These are phyloP conservation scores for Neolamprologus tretocephalus DNA, from an alignment of 2,113 vertebrate genomes.

Conservation along the genomic window DNA sequence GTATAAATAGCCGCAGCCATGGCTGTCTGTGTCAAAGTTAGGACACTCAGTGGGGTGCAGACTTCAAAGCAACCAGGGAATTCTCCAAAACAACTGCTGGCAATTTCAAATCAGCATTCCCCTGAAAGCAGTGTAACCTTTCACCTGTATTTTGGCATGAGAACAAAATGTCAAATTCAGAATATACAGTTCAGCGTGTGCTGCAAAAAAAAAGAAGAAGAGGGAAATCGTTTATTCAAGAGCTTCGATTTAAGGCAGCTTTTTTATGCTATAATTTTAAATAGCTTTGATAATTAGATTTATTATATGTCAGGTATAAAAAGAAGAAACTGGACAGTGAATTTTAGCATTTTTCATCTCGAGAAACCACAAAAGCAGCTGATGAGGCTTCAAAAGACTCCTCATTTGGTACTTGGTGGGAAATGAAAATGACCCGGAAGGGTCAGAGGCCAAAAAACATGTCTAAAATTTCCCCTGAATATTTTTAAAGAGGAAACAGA, in stretches of 20 bases:
- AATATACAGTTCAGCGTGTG: not conserved
- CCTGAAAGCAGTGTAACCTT: conserved; percentile 59
- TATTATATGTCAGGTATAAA: not conserved
- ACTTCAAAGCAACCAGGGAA: conserved; percentile 79
- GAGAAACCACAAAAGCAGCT: conserved; percentile 62
- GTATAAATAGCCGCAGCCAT: conserved; percentile 72
- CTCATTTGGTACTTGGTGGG: conserved; percentile 84
- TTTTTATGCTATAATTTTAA: not conserved
- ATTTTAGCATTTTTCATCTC: not conserved
- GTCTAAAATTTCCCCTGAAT: conserved; percentile 70
- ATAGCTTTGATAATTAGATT: not conserved
- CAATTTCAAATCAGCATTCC: conserved; percentile 71
- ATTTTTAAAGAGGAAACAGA: conserved; percentile 61
- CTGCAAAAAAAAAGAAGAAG: not conserved
- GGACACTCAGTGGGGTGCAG: conserved; percentile 73
- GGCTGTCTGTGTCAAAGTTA: conserved; percentile 73
- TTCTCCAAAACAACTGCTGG: conserved; percentile 77
- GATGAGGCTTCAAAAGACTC: conserved; percentile 66
- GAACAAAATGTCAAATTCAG: conserved; percentile 33
- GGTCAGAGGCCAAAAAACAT: conserved; percentile 77
- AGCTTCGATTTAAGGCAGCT: not conserved
- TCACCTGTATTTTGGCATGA: conserved; percentile 46
- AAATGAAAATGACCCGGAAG: conserved; percentile 84
- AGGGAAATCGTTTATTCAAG: not conserved
- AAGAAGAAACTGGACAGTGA: not conserved